phyloP scores from a whole-genome alignment of 2,113 vertebrate genomes.

The Pangasianodon gigas region DNA sequence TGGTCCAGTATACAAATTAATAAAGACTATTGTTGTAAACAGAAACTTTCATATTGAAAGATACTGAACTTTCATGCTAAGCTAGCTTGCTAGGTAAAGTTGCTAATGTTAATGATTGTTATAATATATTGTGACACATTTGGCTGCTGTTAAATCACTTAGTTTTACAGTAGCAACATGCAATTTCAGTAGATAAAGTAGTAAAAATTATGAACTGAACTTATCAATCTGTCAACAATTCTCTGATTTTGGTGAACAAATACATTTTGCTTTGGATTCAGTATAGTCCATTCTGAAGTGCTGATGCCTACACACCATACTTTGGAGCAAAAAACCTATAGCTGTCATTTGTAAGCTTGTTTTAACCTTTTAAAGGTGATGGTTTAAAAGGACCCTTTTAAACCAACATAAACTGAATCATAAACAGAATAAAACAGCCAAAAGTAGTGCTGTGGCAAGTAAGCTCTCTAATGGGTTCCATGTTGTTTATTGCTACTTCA shows the following conservation, averaged over 20 bases:
- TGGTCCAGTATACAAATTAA: not conserved
- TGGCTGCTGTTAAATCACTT: not conserved
- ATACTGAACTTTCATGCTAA: not conserved
- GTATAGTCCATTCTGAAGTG: not conserved
- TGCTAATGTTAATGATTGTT: not conserved
- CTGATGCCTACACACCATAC: not conserved
- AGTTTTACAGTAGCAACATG: not conserved
- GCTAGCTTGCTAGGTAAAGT: not conserved
- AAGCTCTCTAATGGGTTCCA: not conserved
- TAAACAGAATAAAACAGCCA: not conserved
- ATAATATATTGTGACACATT: not conserved
- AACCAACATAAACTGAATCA: not conserved
- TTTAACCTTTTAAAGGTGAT: not conserved
- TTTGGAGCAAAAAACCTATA: not conserved
- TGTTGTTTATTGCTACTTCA: not conserved
- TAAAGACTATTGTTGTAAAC: not conserved
- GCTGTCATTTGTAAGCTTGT: not conserved
- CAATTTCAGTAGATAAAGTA: not conserved
- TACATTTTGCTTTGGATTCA: not conserved
- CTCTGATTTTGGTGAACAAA: not conserved
- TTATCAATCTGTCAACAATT: not conserved
- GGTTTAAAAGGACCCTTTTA: not conserved
- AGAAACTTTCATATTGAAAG: not conserved
- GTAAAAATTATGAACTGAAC: not conserved
- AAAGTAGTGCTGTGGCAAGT: not conserved